Conservation (phyloP, 64 coral and sea anemone species). For the Orbicella faveolata region DNA sequence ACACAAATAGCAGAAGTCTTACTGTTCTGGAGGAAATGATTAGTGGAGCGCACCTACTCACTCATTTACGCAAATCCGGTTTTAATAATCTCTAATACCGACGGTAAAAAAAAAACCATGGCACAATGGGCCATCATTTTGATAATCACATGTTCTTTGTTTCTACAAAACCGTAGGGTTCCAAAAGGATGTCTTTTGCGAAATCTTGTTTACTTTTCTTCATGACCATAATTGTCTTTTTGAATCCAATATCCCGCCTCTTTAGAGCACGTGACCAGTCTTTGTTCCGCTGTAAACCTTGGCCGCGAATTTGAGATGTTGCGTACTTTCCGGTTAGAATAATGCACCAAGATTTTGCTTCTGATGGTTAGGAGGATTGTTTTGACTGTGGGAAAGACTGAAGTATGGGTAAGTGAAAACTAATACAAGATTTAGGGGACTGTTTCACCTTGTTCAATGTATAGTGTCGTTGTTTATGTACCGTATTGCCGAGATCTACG, state of each 20-base stretch:
- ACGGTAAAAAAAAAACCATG: background rate
- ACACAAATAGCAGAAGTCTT: too few relatives aligned
- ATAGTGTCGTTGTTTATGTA: too few relatives aligned
- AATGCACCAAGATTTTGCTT: background rate
- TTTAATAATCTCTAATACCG: background rate
- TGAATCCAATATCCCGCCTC: slow-evolving; percentile 14
- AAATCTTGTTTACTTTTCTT: slow-evolving; percentile 6
- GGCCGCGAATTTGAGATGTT: background rate
- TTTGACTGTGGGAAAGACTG: background rate
- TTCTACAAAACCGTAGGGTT: background rate
- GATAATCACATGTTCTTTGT: background rate
- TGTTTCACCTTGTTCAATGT: too few relatives aligned
- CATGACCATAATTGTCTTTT: background rate
- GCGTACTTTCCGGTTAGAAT: background rate
- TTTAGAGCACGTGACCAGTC: background rate
- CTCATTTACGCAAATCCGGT: background rate
- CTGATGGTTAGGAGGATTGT: too few relatives aligned
- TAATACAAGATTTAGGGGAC: background rate
- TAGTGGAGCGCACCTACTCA: background rate
- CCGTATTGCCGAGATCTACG: too few relatives aligned
- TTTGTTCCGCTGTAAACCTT: background rate
- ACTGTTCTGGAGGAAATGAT: too few relatives aligned
- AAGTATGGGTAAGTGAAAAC: background rate
- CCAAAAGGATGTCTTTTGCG: too few relatives aligned
- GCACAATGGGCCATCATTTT: too few relatives aligned